A percentile compares a stretch with the other conserved stretches of the same genome.
Conservation (phyloP, 2,113 vertebrate genomes). For the Aythya baeri region DNA sequence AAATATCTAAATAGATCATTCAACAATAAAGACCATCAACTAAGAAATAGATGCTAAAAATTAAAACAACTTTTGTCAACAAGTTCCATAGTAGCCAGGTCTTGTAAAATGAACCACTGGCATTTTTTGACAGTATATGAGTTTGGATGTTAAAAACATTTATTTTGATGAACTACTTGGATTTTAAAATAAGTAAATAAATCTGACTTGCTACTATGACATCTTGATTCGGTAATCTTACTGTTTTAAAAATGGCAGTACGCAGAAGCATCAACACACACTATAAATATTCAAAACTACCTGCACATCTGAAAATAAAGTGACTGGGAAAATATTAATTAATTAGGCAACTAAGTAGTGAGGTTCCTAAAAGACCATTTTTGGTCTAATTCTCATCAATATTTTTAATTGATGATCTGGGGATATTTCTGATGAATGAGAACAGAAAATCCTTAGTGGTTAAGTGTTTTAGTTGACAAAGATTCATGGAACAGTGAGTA, state of each 20-base stretch:
- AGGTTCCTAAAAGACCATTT: neutral
- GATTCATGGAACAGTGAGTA: neutral
- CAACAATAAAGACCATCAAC: neutral
- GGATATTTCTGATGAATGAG: constrained; percentile 1
- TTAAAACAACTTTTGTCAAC: neutral
- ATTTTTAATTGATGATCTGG: neutral
- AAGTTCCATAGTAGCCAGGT: neutral
- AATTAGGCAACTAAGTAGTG: neutral
- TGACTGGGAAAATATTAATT: neutral
- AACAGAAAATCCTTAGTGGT: neutral
- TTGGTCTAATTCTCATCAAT: neutral
- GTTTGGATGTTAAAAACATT: neutral
- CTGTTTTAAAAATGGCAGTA: neutral
- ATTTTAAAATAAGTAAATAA: neutral
- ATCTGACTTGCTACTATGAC: neutral
- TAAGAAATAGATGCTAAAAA: neutral
- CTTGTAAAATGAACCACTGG: neutral
- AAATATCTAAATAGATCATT: neutral
- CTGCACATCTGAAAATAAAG: neutral
- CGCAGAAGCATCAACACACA: neutral
- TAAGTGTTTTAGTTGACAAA: neutral
- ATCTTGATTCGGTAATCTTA: neutral
- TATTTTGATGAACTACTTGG: neutral
- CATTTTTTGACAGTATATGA: neutral
- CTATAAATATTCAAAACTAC: neutral